A percentile compares a stretch with the other conserved stretches of the same genome.
Evolutionary conservation across 2,888 invertebrate species (phyloP).

Genomic region (Miltochrista miniata): DNA sequence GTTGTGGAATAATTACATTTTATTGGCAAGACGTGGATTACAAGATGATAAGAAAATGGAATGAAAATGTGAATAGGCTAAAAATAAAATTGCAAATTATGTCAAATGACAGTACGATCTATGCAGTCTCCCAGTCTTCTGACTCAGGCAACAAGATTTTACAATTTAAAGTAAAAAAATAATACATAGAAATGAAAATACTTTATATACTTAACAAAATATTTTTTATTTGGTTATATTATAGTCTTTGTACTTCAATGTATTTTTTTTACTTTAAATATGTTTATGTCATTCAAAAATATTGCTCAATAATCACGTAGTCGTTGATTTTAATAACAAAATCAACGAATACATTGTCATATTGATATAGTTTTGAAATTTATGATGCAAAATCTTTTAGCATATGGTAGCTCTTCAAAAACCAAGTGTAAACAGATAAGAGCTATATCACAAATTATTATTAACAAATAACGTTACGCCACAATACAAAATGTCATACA

Average conservation of each 20-base stretch:
- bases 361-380: too few relatives aligned
- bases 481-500: slow-evolving; percentile 26
- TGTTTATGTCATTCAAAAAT: too few relatives aligned
- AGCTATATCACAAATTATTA: slow-evolving; percentile 40
- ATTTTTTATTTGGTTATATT: too few relatives aligned
- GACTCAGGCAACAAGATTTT: too few relatives aligned
- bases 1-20: background rate
- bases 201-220: too few relatives aligned
- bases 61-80: background rate
- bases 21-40: background rate
- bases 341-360: background rate
- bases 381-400: too few relatives aligned
- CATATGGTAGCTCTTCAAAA: slow-evolving; percentile 22
- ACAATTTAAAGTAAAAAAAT: too few relatives aligned
- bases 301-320: background rate
- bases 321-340: background rate
- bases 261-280: too few relatives aligned
- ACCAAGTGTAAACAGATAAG: slow-evolving; percentile 20
- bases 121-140: too few relatives aligned
- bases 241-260: too few relatives aligned
- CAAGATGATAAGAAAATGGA: background rate
- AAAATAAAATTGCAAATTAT: too few relatives aligned
- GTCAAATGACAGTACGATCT: background rate
- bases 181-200: too few relatives aligned
- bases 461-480: slow-evolving; percentile 24